Evolutionary conservation across 2,888 invertebrate genomes (phyloP), one percentile per base, ranked within the genome.

Genomic region (Biston stratarius): DNA sequence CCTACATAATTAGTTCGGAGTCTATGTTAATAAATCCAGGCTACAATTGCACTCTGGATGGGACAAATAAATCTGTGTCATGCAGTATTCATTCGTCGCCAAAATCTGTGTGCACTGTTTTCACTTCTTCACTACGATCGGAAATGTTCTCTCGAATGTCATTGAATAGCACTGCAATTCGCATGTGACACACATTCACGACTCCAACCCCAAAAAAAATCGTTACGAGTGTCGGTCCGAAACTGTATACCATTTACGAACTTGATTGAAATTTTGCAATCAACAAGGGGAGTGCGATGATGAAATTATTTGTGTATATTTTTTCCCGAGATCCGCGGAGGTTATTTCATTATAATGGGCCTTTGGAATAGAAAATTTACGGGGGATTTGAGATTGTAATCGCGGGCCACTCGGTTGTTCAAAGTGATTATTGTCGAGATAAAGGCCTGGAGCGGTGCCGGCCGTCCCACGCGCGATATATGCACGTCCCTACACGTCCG

Each of bases 261-360:
- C 84, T 89, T 93, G 93, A 94, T 93, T 93, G 93, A 93, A 94
- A 93, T 93, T 93, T 94, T 76, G 92, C 93, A 93, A 93, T 92
- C 92, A 92, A 90, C 90, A 88, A 86, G 92, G 92, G 91, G 90
- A 88, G 88, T 83, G 81, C 77, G 84, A 87, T 91, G 90, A 91
- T 92, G 89, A 89, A 93, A 92, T 94, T 93, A 93, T 93, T 91
- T 85, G 85, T 91, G 86, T 92, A 92, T 87, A 91, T 90, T 90
- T 92, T 92, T 90, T 86, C 86, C 88, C 84, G 82, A 81, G 82
- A 84, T 83, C 81, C 80, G 80, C 79, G 78, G 87, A 89, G 86
- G 86, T 89, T 89, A 86, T 89, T 88, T 84, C 83, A 87, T 90
- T 89, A 90, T 89, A 88, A 90, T 88, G 83, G 84, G 83, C 83